Evolutionary conservation across 2,888 invertebrate genomes (phyloP), one percentile per base, ranked within the genome.

Genomic region (Chrysomela aeneicollis): DNA sequence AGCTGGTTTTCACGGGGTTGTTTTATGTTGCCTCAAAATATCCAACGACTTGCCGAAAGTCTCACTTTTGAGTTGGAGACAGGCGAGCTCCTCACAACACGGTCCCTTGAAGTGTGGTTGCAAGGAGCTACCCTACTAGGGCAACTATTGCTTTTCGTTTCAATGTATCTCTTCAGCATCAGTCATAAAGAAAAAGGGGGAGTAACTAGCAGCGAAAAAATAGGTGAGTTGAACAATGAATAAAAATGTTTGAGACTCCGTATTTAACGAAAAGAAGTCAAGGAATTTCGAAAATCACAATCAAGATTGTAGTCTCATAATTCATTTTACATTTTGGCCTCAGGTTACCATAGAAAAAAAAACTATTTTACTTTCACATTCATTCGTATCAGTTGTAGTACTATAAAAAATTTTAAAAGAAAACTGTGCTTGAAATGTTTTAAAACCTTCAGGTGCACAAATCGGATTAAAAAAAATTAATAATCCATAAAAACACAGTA

Each of bases 1-100:
- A 86, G 85, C 30, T 89, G 89, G 89, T 85, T 86, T 63, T 84
- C 85, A 19, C 82, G 86, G 64, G 89, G 89, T n/a, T 88, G 82
- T 68, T 87, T 76, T 81, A 85, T 54, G 79, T 87, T 68, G 81
- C 86, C 76, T 80, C 87, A 73, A 83, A 88, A 76, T 81, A 87
- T 87, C 59, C 86, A 84, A 73, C 83, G 87, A 74, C 80, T 88
- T 60, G 87, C 88, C 3, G 87, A 87, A 75, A 86, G 87, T 61
- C 77, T 88, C 49, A 86, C 87, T 64, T 84, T 84, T 67, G 85
- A 86, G 42, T 71, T 86, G 18, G 77, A 84, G 0, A 81, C 81
- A 42, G 78, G 78, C 5, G 84, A 84, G 46, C 74, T 68, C 17
- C 76, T 86, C 42, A 83, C 79, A 1, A 70, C 71, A 63, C 79